Evolutionary conservation across 2,113 vertebrate species (phyloP), one percentile per base, ranked within the genome.

Genomic region (Petrocephalus zakoni): DNA sequence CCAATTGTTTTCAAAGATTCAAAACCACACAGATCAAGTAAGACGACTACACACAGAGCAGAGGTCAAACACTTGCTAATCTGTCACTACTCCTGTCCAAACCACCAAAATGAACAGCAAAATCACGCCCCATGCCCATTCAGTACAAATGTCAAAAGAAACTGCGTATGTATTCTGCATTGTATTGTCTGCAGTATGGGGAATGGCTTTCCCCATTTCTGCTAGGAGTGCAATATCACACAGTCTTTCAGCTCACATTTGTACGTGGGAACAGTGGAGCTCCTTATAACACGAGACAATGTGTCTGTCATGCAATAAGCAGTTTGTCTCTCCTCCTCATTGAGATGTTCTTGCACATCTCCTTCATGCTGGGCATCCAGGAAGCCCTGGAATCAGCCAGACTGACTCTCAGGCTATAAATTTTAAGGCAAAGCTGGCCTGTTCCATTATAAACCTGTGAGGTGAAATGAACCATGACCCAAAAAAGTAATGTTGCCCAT

Each of bases 351-450:
- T 85, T 13, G 49, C 68, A 22, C 34, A 93, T 92, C 92, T 88
- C 47, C 87, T 58, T 37, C 85, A 0, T 0, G 5, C n/a, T 93
- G 88, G 2, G 13, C 55, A 83, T 93, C 92, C 84, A 91, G 75
- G 55, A 93, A 92, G 7, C 64, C 92, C 68, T 89, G 91, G 72
- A 92, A 93, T 92, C 93, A 93, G 53, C 93, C 93, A 10, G n/a
- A n/a, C n/a, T n/a, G n/a, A n/a, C n/a, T n/a, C n/a, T 42, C 42
- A 42, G 42, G 42, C 42, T 42, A 1, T 42, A 42, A 1, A 42
- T 42, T 3, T 42, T 42, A 42, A 42, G 42, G 42, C 42, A 42
- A 42, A 42, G 42, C 42, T 42, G 3, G 1, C 1, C 42, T 42
- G 42, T 42, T 42, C 42, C 42, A 42, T 42, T 42, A 42, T 42